Percentiles rank a stretch among this genome's conserved stretches.
Evolutionary conservation across 2,797 vertebrate species (phyloP).

Genomic region (Bucorvus abyssinicus): DNA sequence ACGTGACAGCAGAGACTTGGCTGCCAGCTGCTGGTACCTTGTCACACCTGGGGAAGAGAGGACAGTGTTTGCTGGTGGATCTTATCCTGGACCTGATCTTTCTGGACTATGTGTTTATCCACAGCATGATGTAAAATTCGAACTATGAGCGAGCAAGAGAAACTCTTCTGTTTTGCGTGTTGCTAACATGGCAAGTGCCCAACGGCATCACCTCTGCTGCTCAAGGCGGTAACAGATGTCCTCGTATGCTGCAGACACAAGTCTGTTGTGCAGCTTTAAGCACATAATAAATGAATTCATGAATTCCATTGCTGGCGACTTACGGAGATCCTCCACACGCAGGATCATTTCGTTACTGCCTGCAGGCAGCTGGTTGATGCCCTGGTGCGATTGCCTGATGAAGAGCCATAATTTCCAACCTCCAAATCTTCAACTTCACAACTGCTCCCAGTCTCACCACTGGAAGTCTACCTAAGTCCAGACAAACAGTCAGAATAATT

Average conservation of each 20-base stretch:
- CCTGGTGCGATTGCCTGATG: neutral
- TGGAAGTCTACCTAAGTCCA: neutral
- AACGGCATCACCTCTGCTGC: neutral
- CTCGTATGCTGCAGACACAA: neutral
- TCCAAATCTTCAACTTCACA: neutral
- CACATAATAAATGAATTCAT: neutral
- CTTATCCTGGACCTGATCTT: neutral
- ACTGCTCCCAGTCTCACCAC: neutral
- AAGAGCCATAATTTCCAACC: neutral
- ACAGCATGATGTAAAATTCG: neutral
- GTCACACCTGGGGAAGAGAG: neutral
- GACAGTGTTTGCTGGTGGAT: neutral
- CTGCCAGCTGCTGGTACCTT: neutral
- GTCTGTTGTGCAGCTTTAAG: neutral
- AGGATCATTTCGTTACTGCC: neutral
- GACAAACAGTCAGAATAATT: neutral
- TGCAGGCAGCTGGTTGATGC: rapidly evolving
- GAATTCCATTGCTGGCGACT: neutral
- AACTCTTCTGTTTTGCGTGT: neutral
- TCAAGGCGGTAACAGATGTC: neutral
- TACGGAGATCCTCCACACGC: neutral
- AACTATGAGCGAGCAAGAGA: neutral
- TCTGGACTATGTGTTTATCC: neutral
- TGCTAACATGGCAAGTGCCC: neutral
- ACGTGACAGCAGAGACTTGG: neutral